A percentile compares a stretch with the other conserved stretches of the same genome.
Conservation (phyloP, 2,888 invertebrate species). For the Tineola bisselliella region DNA sequence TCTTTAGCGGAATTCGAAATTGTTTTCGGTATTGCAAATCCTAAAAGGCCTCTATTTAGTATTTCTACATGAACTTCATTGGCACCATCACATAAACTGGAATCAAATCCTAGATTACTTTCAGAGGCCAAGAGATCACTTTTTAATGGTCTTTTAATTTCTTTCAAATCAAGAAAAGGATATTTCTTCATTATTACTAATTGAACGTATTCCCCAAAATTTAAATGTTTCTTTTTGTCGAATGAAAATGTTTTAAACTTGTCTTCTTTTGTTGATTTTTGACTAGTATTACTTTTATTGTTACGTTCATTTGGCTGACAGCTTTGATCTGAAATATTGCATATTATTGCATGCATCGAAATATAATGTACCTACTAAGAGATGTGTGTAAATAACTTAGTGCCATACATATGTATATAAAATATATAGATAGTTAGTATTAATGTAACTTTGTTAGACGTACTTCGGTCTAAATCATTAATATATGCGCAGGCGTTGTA, state of each 20-base stretch:
- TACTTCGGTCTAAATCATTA: too few species aligned
- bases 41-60: constrained; percentile 47
- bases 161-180: constrained; percentile 50
- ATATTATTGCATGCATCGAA: too few species aligned
- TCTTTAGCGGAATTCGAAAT: too few species aligned
- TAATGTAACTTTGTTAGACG: too few species aligned
- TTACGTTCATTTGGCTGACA: constrained; percentile 17
- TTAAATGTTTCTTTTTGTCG: constrained; percentile 20
- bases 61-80: constrained; percentile 49
- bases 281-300: constrained; percentile 13
- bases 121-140: constrained; percentile 24
- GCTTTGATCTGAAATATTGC: neutral
- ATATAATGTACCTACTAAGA: too few species aligned
- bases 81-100: constrained; percentile 32
- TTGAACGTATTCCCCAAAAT: constrained; percentile 45
- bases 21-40: constrained; percentile 41
- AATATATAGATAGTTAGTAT: too few species aligned
- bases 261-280: constrained; percentile 18
- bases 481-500: too few species aligned
- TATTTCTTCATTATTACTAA: constrained; percentile 57
- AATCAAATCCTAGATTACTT: constrained; percentile 23
- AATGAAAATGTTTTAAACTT: constrained; percentile 27
- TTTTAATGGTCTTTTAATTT: constrained; percentile 40
- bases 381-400: too few species aligned
- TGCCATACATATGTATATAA: too few species aligned